phyloP scores from a whole-genome alignment of 2,797 vertebrate genomes.

The Avahi laniger region DNA sequence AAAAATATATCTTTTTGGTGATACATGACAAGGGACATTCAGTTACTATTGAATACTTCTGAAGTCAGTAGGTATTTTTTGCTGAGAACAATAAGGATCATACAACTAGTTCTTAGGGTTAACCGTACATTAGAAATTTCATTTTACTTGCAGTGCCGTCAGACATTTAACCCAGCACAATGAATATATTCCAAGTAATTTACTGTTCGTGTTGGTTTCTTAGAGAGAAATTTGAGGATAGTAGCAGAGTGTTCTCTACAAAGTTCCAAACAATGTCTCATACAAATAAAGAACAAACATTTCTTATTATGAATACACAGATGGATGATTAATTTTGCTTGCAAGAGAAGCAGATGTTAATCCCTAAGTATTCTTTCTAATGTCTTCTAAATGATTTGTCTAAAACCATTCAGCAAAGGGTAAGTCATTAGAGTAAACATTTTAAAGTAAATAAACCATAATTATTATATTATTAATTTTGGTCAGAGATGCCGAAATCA shows the following conservation, averaged over 20 bases:
- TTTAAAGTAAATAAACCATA: conserved; percentile 18
- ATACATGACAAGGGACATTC: not conserved
- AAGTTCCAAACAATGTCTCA: conserved; percentile 70
- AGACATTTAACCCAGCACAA: not conserved
- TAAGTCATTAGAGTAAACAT: conserved; percentile 29
- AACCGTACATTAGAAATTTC: not conserved
- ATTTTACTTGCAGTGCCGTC: conserved; percentile 26
- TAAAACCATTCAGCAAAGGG: conserved; percentile 39
- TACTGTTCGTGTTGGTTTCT: conserved; percentile 57
- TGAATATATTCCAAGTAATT: conserved; percentile 35
- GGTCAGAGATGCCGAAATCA: not conserved
- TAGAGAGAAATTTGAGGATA: conserved; percentile 72
- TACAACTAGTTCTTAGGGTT: not conserved
- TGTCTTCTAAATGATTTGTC: conserved; percentile 50
- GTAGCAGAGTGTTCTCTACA: conserved; percentile 74
- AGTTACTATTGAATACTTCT: not conserved
- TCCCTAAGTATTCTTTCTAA: conserved; percentile 43
- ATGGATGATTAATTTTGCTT: conserved; percentile 70
- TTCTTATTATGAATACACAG: conserved; percentile 70
- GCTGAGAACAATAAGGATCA: not conserved
- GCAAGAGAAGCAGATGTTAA: conserved; percentile 74
- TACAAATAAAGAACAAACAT: conserved; percentile 72
- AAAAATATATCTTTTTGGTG: not conserved
- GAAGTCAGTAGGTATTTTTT: not conserved
- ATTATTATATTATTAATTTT: conserved; percentile 27